These are phyloP conservation scores for Sphaerodactylus townsendi DNA, from an alignment of 2,113 vertebrate genomes.

Conservation along the genomic window DNA sequence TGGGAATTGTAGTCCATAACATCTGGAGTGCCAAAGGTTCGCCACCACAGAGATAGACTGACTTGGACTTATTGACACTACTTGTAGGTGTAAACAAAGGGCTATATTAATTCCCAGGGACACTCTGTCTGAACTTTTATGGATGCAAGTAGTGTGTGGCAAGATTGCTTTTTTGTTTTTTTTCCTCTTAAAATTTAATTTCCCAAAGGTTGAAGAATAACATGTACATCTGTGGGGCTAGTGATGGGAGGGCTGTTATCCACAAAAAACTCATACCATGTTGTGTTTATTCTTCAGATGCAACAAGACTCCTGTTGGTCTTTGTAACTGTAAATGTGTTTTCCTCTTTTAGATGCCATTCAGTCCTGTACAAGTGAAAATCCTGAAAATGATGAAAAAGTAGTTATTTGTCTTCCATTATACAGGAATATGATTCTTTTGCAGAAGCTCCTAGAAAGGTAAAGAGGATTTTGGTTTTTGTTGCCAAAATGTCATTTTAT, in stretches of 20 bases:
- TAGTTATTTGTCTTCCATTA: slow-evolving; percentile 83
- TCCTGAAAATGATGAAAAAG: slow-evolving; percentile 71
- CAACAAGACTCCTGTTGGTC: too few relatives aligned
- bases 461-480: slow-evolving; percentile 26
- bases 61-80: not conserved
- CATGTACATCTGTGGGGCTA: too few relatives aligned
- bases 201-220: not conserved
- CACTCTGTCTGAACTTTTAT: not conserved
- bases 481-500: not conserved
- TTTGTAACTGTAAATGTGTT: slow-evolving; percentile 11
- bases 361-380: slow-evolving; percentile 81
- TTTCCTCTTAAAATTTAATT: not conserved
- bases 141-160: not conserved
- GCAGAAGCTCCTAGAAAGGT: slow-evolving; percentile 84
- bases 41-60: not conserved
- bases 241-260: too few relatives aligned
- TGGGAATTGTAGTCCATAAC: too few relatives aligned
- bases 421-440: slow-evolving; percentile 87
- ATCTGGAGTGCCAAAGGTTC: too few relatives aligned
- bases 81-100: not conserved
- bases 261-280: too few relatives aligned
- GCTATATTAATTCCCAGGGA: too few relatives aligned
- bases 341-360: slow-evolving; percentile 82
- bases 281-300: too few relatives aligned
- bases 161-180: not conserved